Evolutionary conservation across 2,797 vertebrate genomes (phyloP), one percentile per base, ranked within the genome.

Genomic region (Eurystomus glaucurus): DNA sequence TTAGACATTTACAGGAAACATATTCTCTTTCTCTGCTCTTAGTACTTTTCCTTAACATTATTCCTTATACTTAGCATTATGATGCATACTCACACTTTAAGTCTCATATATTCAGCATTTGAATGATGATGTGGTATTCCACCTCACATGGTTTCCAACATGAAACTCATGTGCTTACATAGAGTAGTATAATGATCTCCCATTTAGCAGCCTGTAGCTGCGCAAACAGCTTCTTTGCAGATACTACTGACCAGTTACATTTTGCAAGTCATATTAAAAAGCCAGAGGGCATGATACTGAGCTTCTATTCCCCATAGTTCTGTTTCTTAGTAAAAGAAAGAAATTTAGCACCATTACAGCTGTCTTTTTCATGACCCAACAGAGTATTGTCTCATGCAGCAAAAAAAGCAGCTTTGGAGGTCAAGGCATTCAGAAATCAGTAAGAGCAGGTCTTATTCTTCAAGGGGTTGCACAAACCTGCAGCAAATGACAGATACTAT

Each of bases 221-320:
- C 25, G 37, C 37, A 31, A 0, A 41, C 2, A 64, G 45, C 22
- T 89, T 76, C 45, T 85, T 54, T 4, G 1, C 13, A 75, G 45
- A 35, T 18, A 28, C 14, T 62, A 58, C 46, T 58, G 29, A 39
- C 6, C 29, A 20, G 7, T 37, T 62, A 70, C 1, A 9, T 52
- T 82, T 87, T 77, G 29, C 48, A 84, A 86, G 79, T 65, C 33
- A 35, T 29, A 70, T 8, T 26, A 50, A 52, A 85, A 94, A 83
- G 35, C 25, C 65, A 22, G 21, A 65, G 79, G 48, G 45, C 41
- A 61, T 25, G 43, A 87, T 21, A 85, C 19, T 2, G 6, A 76
- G 7, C 45, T 65, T 31, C 10, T 11, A 12, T 70, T 90, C 43
- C 48, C n/a, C 70, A 12, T 26, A 77, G 55, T 45, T 78, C 15